These are phyloP conservation scores for Tenebrio molitor DNA, from an alignment of 1,140 invertebrate species.

Conservation along the genomic window DNA sequence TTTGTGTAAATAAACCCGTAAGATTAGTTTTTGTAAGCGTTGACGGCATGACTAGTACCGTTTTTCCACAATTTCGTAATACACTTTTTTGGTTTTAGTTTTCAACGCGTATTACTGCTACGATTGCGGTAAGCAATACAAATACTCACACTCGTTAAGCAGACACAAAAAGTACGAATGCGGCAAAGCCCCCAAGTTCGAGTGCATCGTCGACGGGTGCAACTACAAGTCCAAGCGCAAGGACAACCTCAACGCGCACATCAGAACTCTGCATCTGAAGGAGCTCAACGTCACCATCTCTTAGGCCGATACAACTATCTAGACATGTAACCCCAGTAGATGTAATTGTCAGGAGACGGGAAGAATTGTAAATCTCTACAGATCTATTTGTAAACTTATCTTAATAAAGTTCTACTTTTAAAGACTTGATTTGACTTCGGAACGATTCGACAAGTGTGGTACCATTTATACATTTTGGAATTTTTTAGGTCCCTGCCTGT, in stretches of 20 bases:
- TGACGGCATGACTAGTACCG: too few relatives aligned
- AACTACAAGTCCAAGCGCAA: slow-evolving; percentile 59
- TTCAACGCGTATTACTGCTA: neutral
- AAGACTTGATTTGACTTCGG: too few relatives aligned
- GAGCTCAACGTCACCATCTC: slow-evolving; percentile 45
- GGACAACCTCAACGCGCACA: slow-evolving; percentile 58
- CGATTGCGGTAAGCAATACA: slow-evolving; percentile 51
- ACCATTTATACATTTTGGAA: too few relatives aligned
- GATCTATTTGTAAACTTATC: neutral
- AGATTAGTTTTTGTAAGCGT: too few relatives aligned
- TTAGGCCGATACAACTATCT: neutral
- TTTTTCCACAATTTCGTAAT: neutral
- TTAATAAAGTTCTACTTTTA: too few relatives aligned
- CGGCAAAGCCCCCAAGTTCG: slow-evolving; percentile 66
- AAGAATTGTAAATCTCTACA: too few relatives aligned
- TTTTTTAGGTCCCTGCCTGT: too few relatives aligned
- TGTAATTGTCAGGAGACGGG: too few relatives aligned
- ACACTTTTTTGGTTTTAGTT: slow-evolving; percentile 3
- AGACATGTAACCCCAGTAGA: neutral
- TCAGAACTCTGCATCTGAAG: slow-evolving; percentile 51
- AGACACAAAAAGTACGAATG: slow-evolving; percentile 68
- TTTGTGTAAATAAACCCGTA: slow-evolving; percentile 14
- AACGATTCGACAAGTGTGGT: too few relatives aligned
- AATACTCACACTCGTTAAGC: slow-evolving; percentile 52
- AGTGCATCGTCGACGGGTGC: slow-evolving; percentile 65